Conservation (phyloP, 2,888 invertebrate genomes). For the Pollenia angustigena region DNA sequence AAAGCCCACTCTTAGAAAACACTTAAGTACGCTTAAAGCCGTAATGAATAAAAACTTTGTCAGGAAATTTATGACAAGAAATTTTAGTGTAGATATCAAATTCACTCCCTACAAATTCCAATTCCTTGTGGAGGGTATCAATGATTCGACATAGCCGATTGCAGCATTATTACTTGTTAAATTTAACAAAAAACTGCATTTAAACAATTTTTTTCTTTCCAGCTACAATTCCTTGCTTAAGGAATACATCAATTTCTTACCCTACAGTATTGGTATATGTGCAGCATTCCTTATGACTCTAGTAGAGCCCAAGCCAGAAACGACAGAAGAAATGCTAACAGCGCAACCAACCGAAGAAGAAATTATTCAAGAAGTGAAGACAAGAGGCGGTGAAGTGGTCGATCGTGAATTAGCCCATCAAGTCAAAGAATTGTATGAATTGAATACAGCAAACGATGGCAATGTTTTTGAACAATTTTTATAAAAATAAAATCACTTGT, state of each 20-base stretch:
- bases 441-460: slow-evolving; percentile 76
- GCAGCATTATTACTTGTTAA: no score
- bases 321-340: slow-evolving; percentile 75
- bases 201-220: slow-evolving; percentile 7
- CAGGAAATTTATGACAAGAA: no score
- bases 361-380: slow-evolving; percentile 69
- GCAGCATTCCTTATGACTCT: slow-evolving; percentile 78
- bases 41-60: no score
- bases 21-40: no score
- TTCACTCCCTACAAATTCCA: no score
- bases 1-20: no score
- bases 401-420: slow-evolving; percentile 81
- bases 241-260: slow-evolving; percentile 80
- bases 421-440: slow-evolving; percentile 79
- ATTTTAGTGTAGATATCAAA: no score
- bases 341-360: slow-evolving; percentile 66
- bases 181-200: not conserved
- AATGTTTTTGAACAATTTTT: slow-evolving; percentile 77
- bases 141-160: no score
- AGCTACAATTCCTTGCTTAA: slow-evolving; percentile 79
- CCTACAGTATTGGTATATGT: slow-evolving; percentile 78
- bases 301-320: slow-evolving; percentile 75
- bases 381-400: slow-evolving; percentile 79
- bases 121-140: no score
- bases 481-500: slow-evolving; percentile 23